Evolutionary conservation across 2,888 invertebrate species (phyloP).

Genomic region (Dryadula phaetusa): DNA sequence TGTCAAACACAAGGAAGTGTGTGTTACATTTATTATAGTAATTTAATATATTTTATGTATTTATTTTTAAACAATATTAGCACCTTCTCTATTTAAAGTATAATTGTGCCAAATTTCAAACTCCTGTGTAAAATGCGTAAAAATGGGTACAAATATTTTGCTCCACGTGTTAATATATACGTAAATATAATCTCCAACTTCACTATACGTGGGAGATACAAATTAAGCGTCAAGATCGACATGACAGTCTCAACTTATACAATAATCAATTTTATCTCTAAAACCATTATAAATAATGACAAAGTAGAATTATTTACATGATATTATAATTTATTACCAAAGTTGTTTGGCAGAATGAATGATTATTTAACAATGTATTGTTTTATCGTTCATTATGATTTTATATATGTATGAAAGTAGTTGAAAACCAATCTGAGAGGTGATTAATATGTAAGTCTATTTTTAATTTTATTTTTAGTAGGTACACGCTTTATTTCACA

Average conservation of each 20-base stretch:
- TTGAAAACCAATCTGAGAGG: not conserved
- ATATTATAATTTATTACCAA: constrained; percentile 11
- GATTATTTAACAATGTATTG: constrained; percentile 20
- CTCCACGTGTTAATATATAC: no score
- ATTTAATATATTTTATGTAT: no score
- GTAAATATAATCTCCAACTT: not conserved
- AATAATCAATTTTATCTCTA: constrained; percentile 32
- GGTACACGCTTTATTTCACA: no score
- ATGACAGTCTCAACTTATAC: constrained; percentile 36
- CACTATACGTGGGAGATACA: constrained; percentile 31
- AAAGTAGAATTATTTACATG: constrained; percentile 20
- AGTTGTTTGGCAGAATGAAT: constrained; percentile 3
- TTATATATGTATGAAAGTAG: not conserved
- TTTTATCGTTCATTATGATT: constrained; percentile 1
- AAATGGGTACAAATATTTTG: no score
- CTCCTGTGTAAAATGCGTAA: no score
- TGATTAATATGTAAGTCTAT: no score
- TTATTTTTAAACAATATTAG: no score
- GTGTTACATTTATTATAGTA: no score
- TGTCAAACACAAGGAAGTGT: no score
- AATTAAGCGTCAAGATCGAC: constrained; percentile 38
- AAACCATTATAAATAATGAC: constrained; percentile 19
- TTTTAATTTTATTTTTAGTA: no score
- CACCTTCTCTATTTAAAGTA: no score
- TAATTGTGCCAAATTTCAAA: no score